Evolutionary conservation across 1,140 invertebrate genomes (phyloP).

Genomic region (Marisa cornuarietis): DNA sequence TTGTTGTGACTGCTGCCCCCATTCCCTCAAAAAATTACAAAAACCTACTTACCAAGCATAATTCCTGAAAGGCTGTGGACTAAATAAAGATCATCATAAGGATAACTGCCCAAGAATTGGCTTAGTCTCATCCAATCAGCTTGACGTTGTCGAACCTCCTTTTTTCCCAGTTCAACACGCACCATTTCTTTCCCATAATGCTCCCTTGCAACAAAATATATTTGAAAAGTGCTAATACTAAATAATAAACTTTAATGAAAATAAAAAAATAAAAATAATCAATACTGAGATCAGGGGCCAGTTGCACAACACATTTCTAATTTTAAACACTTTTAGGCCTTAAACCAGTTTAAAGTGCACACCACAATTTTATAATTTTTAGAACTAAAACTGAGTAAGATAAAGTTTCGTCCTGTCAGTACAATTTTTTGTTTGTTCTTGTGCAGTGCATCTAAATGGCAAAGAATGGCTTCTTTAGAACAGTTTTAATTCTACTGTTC

Average conservation of each 20-base stretch:
- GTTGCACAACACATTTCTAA: too few relatives aligned
- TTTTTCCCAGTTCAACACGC: constrained; percentile 58
- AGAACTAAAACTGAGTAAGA: too few relatives aligned
- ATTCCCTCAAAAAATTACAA: too few relatives aligned
- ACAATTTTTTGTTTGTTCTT: too few relatives aligned
- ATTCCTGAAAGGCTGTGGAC: constrained; percentile 51
- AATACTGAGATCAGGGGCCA: neutral
- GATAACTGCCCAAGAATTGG: constrained; percentile 58
- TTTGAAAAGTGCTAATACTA: neutral
- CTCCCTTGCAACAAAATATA: constrained; percentile 35
- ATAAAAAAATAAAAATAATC: too few relatives aligned
- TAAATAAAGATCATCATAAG: constrained; percentile 56
- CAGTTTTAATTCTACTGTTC: neutral
- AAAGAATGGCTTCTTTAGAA: too few relatives aligned
- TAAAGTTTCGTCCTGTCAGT: too few relatives aligned
- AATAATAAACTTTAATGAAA: neutral
- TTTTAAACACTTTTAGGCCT: too few relatives aligned
- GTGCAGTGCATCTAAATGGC: too few relatives aligned
- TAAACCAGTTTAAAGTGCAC: too few relatives aligned
- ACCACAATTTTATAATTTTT: too few relatives aligned
- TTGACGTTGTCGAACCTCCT: constrained; percentile 51
- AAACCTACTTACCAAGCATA: constrained; percentile 33
- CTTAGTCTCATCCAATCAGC: constrained; percentile 42
- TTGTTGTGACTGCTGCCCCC: too few relatives aligned
- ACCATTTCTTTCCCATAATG: constrained; percentile 46